Percentiles rank a stretch among this genome's conserved stretches.
Conservation (phyloP, 2,888 invertebrate genomes). For the Drosophila ezoana region DNA sequence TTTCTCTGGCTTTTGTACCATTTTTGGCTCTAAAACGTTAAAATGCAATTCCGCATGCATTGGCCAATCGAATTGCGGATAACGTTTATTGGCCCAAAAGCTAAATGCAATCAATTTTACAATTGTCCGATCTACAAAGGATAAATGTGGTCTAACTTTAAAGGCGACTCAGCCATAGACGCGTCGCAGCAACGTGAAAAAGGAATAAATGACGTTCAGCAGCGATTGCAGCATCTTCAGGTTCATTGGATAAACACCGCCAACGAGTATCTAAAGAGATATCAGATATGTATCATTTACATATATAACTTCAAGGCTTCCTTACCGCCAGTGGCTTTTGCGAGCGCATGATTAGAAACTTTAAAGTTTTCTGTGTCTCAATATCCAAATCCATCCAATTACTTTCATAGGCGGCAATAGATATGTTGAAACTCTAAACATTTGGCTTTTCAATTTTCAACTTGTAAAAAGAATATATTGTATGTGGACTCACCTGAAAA, state of each 20-base stretch:
- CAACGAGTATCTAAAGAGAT: constrained; percentile 70
- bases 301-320: background rate
- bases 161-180: constrained; percentile 72
- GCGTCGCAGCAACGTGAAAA: constrained; percentile 76
- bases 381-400: constrained; percentile 78
- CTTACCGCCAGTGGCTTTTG: constrained; percentile 76
- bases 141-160: constrained; percentile 6
- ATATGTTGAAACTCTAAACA: constrained; percentile 67
- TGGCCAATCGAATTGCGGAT: constrained; percentile 49
- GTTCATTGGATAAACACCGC: constrained; percentile 80
- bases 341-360: constrained; percentile 75
- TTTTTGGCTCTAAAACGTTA: constrained; percentile 14
- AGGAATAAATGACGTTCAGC: constrained; percentile 77
- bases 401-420: constrained; percentile 74
- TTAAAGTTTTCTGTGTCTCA: constrained; percentile 66
- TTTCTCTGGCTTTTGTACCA: constrained; percentile 32
- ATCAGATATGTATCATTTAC: constrained; percentile 19
- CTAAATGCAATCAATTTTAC: constrained; percentile 74
- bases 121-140: constrained; percentile 30
- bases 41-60: constrained; percentile 46
- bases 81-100: constrained; percentile 66
- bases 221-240: constrained; percentile 78
- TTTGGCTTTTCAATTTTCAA: no score
- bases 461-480: no score
- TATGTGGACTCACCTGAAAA: constrained; percentile 54